Percentiles rank a stretch among this genome's conserved stretches.
Conservation (phyloP, 2,888 invertebrate genomes). For the Apantesis nais region DNA sequence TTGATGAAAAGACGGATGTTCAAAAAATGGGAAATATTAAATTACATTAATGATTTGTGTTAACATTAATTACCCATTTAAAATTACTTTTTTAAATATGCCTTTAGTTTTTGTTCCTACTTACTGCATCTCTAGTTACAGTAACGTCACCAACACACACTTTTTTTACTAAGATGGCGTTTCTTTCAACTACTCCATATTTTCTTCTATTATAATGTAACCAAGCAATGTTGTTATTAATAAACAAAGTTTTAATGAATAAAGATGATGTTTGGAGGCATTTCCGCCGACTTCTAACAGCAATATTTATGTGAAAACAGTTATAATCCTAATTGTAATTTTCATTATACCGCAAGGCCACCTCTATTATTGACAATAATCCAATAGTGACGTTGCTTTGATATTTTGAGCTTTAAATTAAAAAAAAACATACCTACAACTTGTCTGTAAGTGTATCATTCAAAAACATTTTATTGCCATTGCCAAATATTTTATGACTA, state of each 20-base stretch:
- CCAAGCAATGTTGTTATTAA: background rate
- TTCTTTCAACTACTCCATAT: background rate
- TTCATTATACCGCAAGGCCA: slow-evolving; percentile 38
- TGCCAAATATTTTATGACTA: background rate
- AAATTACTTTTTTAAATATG: too few species aligned
- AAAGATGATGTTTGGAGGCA: slow-evolving; percentile 2
- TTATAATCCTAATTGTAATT: slow-evolving; percentile 29
- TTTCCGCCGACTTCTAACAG: background rate
- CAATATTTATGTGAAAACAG: slow-evolving; percentile 26
- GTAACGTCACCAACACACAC: background rate
- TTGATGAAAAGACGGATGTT: too few species aligned
- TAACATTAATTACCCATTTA: too few species aligned
- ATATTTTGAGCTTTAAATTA: slow-evolving; percentile 4
- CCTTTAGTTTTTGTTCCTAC: background rate
- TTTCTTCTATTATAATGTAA: background rate
- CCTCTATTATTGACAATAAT: slow-evolving; percentile 38
- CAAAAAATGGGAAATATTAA: too few species aligned
- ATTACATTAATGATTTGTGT: too few species aligned
- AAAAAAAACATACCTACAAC: background rate
- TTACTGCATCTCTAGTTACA: background rate
- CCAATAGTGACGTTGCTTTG: background rate
- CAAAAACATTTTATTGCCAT: background rate
- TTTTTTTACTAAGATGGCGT: background rate
- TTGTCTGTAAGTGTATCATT: background rate
- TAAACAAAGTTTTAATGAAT: background rate